A percentile compares a stretch with the other conserved stretches of the same genome.
phyloP scores from a whole-genome alignment of 2,888 invertebrate genomes.

The Eumerus sabulonum region DNA sequence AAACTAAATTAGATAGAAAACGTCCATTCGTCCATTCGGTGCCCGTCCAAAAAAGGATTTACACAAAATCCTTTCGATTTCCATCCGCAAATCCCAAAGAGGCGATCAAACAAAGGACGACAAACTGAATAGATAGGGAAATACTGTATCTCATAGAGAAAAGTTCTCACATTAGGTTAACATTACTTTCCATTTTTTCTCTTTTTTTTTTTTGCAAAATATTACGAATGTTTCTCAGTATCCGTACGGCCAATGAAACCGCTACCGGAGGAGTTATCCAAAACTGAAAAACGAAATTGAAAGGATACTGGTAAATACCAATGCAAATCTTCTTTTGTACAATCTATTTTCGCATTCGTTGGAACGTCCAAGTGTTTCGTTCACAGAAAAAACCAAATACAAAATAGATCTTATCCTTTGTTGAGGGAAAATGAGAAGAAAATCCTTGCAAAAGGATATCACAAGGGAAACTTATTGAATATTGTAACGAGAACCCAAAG shows the following conservation, averaged over 20 bases:
- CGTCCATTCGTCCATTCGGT: slow-evolving; percentile 6
- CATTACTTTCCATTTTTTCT: slow-evolving; percentile 8
- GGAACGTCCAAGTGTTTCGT: slow-evolving; percentile 44
- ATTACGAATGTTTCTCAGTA: slow-evolving; percentile 55
- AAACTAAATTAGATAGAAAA: slow-evolving; percentile 27
- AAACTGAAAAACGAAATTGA: slow-evolving; percentile 33
- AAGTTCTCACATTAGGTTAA: slow-evolving; percentile 36
- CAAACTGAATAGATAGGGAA: too few relatives aligned
- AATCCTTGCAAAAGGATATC: slow-evolving; percentile 58
- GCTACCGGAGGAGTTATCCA: slow-evolving; percentile 15
- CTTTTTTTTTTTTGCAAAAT: slow-evolving; percentile 48
- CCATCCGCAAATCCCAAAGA: slow-evolving; percentile 16
- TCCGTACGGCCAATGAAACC: slow-evolving; percentile 12
- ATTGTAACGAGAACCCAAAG: slow-evolving; percentile 45
- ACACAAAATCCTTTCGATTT: slow-evolving; percentile 56
- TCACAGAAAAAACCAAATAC: neutral
- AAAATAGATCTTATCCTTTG: slow-evolving; percentile 54
- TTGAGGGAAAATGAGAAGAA: slow-evolving; percentile 12
- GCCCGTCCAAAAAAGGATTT: slow-evolving; percentile 29
- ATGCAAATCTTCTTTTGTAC: slow-evolving; percentile 53
- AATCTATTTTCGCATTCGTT: slow-evolving; percentile 39
- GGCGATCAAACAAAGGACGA: neutral
- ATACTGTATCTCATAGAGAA: slow-evolving; percentile 2
- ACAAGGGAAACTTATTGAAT: slow-evolving; percentile 65
- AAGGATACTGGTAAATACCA: slow-evolving; percentile 55